Evolutionary conservation across 2,888 invertebrate genomes (phyloP), one percentile per base, ranked within the genome.

Genomic region (Caenorhabditis panamensis): DNA sequence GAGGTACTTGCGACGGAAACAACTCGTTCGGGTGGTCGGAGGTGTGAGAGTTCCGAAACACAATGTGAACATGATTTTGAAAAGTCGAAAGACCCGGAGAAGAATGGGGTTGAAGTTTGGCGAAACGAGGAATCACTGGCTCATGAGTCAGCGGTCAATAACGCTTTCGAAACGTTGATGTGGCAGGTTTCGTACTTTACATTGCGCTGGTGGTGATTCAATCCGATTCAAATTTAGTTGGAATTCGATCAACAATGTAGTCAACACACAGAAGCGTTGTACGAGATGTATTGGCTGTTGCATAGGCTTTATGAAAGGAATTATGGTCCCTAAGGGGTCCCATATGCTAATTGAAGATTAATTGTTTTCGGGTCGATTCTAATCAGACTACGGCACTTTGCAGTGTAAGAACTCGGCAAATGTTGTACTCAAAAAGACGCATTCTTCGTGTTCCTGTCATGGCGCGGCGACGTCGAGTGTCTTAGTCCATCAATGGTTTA

Each of bases 291-390:
- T 36, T 36, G 36, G 9, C 41, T 41, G 41, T 41, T 41, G 41
- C 41, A 51, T 20, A 63, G 51, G 31, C 31, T 58, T 31, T 31
- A 31, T 64, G 64, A 68, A 47, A 58, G n/a, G 31, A 36, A 61
- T 69, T 68, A 49, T 58, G 63, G 47, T 63, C 63, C 63, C 63
- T 63, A 20, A 31, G 63, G 63, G 63, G 31, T 20, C 63, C 49
- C 49, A 67, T 67, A 67, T 67, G 66, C 56, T 67, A 67, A 67
- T 67, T 56, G 54, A 37, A 24, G 44, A 67, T 67, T 67, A 67
- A 67, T 67, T 67, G 66, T 67, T 67, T 67, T 66, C 51, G 31
- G 41, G 56, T 36, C n/a, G 51, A 51, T 51, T 51, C 51, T 26
- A 24, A 51, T 51, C 51, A 51, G n/a, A 18, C 4, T 24, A 24